Evolutionary conservation across 1,140 invertebrate genomes (phyloP).

Genomic region (Eumaeus atala): DNA sequence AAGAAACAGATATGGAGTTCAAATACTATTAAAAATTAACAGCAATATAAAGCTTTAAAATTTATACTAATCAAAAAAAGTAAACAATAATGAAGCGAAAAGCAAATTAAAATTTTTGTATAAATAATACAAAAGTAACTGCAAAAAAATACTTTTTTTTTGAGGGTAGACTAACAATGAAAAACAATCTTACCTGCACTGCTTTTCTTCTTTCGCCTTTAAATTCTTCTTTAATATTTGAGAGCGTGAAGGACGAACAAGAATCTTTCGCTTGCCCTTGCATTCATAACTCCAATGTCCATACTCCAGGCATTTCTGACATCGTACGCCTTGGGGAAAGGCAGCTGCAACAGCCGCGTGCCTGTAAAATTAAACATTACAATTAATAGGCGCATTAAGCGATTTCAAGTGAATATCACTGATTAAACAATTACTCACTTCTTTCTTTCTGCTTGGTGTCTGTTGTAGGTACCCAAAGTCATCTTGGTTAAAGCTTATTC

Average conservation of each 20-base stretch:
- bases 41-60: no score
- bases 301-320: slow-evolving; percentile 93
- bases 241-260: slow-evolving; percentile 87
- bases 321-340: slow-evolving; percentile 82
- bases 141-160: no score
- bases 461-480: slow-evolving; percentile 65
- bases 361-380: slow-evolving; percentile 41
- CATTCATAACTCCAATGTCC: slow-evolving; percentile 96
- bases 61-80: no score
- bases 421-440: slow-evolving; percentile 40
- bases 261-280: slow-evolving; percentile 90
- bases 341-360: slow-evolving; percentile 74
- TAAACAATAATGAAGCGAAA: no score
- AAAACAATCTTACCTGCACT: slow-evolving; percentile 48
- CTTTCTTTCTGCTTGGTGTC: slow-evolving; percentile 58
- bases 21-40: no score
- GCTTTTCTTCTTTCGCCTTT: slow-evolving; percentile 72
- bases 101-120: no score
- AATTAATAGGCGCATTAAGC: slow-evolving; percentile 18
- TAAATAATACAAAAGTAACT: no score
- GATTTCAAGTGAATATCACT: slow-evolving; percentile 15
- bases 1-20: no score
- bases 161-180: no score
- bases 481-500: slow-evolving; percentile 26
- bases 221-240: slow-evolving; percentile 84